Evolutionary conservation across 2,113 vertebrate species (phyloP).

Genomic region (Paracanthobrama guichenoti): DNA sequence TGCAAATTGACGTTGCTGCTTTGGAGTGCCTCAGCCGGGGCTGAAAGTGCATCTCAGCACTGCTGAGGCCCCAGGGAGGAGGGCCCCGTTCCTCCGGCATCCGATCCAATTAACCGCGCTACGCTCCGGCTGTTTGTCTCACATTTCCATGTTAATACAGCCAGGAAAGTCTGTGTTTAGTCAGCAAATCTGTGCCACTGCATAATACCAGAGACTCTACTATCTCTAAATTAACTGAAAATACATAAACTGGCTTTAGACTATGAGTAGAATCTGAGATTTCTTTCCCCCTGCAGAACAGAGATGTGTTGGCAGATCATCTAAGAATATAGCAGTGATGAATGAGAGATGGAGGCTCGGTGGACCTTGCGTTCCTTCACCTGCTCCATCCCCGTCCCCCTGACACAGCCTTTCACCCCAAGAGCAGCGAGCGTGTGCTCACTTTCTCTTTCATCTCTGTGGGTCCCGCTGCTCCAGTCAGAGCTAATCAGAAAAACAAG

Average conservation of each 20-base stretch:
- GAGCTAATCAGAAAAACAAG: constrained; percentile 37
- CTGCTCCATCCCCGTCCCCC: background rate
- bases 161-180: constrained; percentile 55
- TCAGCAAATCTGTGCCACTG: constrained; percentile 48
- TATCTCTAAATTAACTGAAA: constrained; percentile 31
- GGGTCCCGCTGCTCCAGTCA: constrained; percentile 25
- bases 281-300: background rate
- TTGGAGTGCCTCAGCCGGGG: constrained; percentile 43
- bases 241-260: constrained; percentile 21
- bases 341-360: background rate
- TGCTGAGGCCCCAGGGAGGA: constrained; percentile 36
- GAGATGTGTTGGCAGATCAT: constrained; percentile 2
- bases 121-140: constrained; percentile 54
- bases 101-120: constrained; percentile 52
- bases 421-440: background rate
- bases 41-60: constrained; percentile 46
- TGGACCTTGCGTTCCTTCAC: background rate
- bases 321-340: background rate
- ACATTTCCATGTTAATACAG: constrained; percentile 62
- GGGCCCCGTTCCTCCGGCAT: constrained; percentile 44
- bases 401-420: constrained; percentile 18
- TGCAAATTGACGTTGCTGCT: constrained; percentile 57
- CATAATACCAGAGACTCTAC: constrained; percentile 12
- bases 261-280: background rate
- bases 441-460: constrained; percentile 46